phyloP scores from a whole-genome alignment of 1,140 invertebrate species.

The Meloidogyne floridensis region DNA sequence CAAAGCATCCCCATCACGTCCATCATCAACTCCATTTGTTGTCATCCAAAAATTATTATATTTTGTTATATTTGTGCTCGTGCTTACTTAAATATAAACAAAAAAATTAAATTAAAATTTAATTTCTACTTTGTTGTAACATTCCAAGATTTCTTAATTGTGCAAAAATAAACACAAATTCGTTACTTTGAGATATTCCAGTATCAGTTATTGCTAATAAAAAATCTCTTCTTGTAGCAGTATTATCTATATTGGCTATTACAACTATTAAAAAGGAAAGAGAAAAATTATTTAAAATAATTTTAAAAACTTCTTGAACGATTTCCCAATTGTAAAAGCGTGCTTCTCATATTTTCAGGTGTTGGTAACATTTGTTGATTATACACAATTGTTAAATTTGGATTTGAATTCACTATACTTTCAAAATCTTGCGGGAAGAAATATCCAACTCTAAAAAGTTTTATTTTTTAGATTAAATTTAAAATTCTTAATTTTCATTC shows the following conservation, averaged over 20 bases:
- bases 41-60: slow-evolving; percentile 37
- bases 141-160: slow-evolving; percentile 48
- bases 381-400: slow-evolving; percentile 35
- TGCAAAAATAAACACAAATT: slow-evolving; percentile 45
- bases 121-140: slow-evolving; percentile 37
- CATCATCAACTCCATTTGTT: slow-evolving; percentile 31
- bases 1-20: slow-evolving; percentile 41
- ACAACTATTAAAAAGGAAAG: slow-evolving; percentile 36
- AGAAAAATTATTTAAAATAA: neutral
- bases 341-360: slow-evolving; percentile 20
- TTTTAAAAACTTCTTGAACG: slow-evolving; percentile 32
- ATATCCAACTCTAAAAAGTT: slow-evolving; percentile 37
- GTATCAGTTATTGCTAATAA: slow-evolving; percentile 39
- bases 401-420: neutral
- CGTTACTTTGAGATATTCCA: slow-evolving; percentile 37
- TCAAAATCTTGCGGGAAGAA: slow-evolving; percentile 45
- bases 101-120: neutral
- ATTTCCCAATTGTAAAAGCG: slow-evolving; percentile 17
- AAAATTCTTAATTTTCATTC: no score
- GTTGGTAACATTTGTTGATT: slow-evolving; percentile 29
- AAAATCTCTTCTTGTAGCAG: slow-evolving; percentile 39
- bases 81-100: neutral
- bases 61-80: neutral
- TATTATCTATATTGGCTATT: slow-evolving; percentile 42
- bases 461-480: neutral